Base-by-base conservation (phyloP, 23 tunicate genomes). In the Halocynthia roretzi region DNA sequence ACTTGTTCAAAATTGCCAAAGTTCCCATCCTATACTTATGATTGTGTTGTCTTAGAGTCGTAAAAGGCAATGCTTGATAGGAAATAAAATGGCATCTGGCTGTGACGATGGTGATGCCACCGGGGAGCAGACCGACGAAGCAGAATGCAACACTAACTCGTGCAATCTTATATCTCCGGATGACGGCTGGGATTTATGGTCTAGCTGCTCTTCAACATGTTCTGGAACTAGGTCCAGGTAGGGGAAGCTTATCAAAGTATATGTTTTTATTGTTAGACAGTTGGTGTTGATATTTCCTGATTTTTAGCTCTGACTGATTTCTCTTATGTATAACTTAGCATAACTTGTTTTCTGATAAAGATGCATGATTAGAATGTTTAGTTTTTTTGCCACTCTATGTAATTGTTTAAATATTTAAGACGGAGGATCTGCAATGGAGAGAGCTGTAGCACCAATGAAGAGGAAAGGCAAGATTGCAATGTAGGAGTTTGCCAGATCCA, bases 141-240 rank as follows among this genome's bases (percentile, higher is more conserved):
- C 10, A 15, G n/a, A 65, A 20, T 65, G 70, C 31, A 65, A 65
- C 0, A 65, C 70, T 20, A 0, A 15, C 10, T 40, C 5, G 10
- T 65, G 70, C 31, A 6, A 48, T 15, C 48, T 40, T 10, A 11
- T 15, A 20, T 65, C 70, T 10, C 48, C 22, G 2, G 5, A 40
- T 10, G 70, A 65, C 5, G 22, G 31, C 5, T 40, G 31, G 31
- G 31, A 15, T 65, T 48, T 65, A 9, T 65, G 70, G 70, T 65
- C 70, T 10, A 65, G 70, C 31, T 65, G 70, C 31, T 65, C 70
- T 9, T 65, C 70, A 20, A 65, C 48, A 20, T 65, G 70, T 65
- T 40, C 22, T 11, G 70, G 70, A 20, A 65, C 70, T 20, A 65
- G 19, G 31, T 20, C 19, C 22, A 65, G 70, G 70, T 65, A 58